Base-by-base conservation (phyloP, 2,888 invertebrate species). In the Hypena proboscidalis region DNA sequence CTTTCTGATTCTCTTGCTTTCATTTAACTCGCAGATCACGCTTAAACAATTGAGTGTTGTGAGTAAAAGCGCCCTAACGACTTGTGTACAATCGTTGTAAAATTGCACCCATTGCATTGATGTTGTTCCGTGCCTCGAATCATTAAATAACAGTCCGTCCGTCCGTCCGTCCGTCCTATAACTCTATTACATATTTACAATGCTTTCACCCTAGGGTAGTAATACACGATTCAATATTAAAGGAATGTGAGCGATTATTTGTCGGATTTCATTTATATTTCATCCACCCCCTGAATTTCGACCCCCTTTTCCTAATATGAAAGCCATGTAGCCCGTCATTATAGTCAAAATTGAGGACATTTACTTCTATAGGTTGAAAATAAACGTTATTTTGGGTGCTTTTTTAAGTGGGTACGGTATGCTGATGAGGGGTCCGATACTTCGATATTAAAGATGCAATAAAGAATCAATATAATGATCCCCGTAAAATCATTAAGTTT, bases 91-190 rank as follows among this genome's bases (percentile, higher is more conserved):
- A 45, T 59, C 40, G 49, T 40, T 58, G 47, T 58, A 49, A 54
- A 53, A 60, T 64, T 56, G 51, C 45, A 34, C 41, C 55, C 58
- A n/a, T n/a, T n/a, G n/a, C 56, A 67, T 61, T 62, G 62, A 61
- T 58, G 61, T 42, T 30, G 40, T 69, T 56, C 51, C 76, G 76
- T 76, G 76, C 70, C 70, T 50, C 9, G 49, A 32, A 52, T 63
- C 75, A 70, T 75, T 76, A 74, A 44, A 41, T 54, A 60, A 20
- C 31, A 32, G 7, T 13, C 1, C 5, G 25, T 31, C 26, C 20
- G 22, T 30, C 23, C 34, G 29, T 44, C 17, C 32, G 36, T 45
- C 23, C 22, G 32, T 41, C 40, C 40, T 35, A 56, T 29, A 19
- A 17, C 19, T 51, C 23, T 39, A 61, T 65, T 52, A 61, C 46